Evolutionary conservation across 2,888 invertebrate species (phyloP).

Genomic region (Phytoseiulus persimilis): DNA sequence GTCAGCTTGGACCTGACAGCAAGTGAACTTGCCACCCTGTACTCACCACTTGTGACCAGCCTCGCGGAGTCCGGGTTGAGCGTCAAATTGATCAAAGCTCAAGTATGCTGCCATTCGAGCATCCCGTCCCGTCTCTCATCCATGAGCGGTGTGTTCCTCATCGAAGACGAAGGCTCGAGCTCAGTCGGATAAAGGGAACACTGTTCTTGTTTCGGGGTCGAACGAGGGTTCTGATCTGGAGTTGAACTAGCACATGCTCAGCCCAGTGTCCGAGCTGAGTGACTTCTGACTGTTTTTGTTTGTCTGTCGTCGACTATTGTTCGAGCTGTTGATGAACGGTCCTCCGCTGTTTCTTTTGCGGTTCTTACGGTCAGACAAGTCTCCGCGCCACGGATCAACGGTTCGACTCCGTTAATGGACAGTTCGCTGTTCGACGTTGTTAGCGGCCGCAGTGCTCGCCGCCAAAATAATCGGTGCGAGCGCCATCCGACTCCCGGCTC

Average conservation of each 20-base stretch:
- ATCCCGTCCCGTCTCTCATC: no score
- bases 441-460: background rate
- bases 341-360: background rate
- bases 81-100: no score
- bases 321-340: background rate
- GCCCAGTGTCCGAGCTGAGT: background rate
- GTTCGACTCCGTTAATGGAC: background rate
- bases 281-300: background rate
- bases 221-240: no score
- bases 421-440: background rate
- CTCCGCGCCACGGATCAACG: background rate
- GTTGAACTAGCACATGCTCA: background rate
- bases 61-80: no score
- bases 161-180: no score
- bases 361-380: background rate
- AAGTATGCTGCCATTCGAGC: no score
- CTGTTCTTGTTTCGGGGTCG: no score
- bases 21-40: no score
- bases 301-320: background rate
- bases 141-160: no score
- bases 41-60: no score
- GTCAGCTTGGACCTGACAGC: no score
- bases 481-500: background rate
- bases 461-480: background rate
- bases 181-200: no score